A percentile compares a stretch with the other conserved stretches of the same genome.
Evolutionary conservation across 2,888 invertebrate genomes (phyloP).

Genomic region (Monochamus alternatus): DNA sequence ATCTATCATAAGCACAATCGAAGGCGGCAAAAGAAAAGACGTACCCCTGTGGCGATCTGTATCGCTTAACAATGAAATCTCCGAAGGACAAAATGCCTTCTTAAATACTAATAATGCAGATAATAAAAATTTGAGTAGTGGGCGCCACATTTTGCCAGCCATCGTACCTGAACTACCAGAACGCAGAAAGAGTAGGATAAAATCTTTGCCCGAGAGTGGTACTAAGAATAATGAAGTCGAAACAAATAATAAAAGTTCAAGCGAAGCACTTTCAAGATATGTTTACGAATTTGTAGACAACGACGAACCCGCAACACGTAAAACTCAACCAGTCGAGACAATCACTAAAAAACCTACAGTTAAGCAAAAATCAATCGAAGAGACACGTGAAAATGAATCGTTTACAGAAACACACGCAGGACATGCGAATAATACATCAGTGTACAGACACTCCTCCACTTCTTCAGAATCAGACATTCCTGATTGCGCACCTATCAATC

Average conservation of each 20-base stretch:
- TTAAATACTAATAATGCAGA: background rate
- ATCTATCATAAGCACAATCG: slow-evolving; percentile 49
- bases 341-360: slow-evolving; percentile 2
- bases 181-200: slow-evolving; percentile 24
- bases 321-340: slow-evolving; percentile 5
- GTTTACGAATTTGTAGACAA: background rate
- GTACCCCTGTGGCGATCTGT: slow-evolving; percentile 29
- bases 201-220: background rate
- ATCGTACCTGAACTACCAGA: slow-evolving; percentile 33
- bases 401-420: background rate
- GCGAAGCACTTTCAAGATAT: background rate
- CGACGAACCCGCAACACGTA: background rate
- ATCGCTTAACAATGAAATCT: slow-evolving; percentile 23
- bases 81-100: background rate
- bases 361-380: too few relatives aligned
- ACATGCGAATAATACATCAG: background rate
- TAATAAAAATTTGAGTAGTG: background rate
- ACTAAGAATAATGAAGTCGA: background rate
- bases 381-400: too few relatives aligned
- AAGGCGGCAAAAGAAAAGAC: slow-evolving; percentile 45
- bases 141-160: slow-evolving; percentile 36
- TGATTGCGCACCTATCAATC: slow-evolving; percentile 10
- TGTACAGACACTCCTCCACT: background rate
- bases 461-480: background rate
- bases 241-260: background rate